phyloP scores from a whole-genome alignment of 2,113 vertebrate genomes.

The Xenopus tropicalis region UCB_Xtro_10.0 CM004445.2:26144501-26145000 shows the following conservation, averaged over 20 bases:
- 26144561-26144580: slow-evolving; percentile 58
- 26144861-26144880: neutral
- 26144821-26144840: neutral
- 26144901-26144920: slow-evolving; percentile 8
- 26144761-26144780: slow-evolving; percentile 63
- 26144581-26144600: slow-evolving; percentile 55
- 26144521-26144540: slow-evolving; percentile 82
- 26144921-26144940: neutral
- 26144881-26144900: slow-evolving; percentile 1
- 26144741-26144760: slow-evolving; percentile 61
- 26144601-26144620: slow-evolving; percentile 44
- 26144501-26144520: slow-evolving; percentile 84
- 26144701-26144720: slow-evolving; percentile 48
- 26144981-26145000: too few relatives aligned
- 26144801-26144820: slow-evolving; percentile 63
- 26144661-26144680: slow-evolving; percentile 21
- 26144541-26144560: slow-evolving; percentile 72
- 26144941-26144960: too few relatives aligned
- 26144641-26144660: slow-evolving; percentile 27
- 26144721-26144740: slow-evolving; percentile 72
- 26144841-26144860: neutral
- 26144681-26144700: slow-evolving; percentile 56
- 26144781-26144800: slow-evolving; percentile 73
- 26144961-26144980: too few relatives aligned
- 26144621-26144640: neutral